phyloP scores from a whole-genome alignment of 1,140 invertebrate species.

The Tachypleus tridentatus region DNA sequence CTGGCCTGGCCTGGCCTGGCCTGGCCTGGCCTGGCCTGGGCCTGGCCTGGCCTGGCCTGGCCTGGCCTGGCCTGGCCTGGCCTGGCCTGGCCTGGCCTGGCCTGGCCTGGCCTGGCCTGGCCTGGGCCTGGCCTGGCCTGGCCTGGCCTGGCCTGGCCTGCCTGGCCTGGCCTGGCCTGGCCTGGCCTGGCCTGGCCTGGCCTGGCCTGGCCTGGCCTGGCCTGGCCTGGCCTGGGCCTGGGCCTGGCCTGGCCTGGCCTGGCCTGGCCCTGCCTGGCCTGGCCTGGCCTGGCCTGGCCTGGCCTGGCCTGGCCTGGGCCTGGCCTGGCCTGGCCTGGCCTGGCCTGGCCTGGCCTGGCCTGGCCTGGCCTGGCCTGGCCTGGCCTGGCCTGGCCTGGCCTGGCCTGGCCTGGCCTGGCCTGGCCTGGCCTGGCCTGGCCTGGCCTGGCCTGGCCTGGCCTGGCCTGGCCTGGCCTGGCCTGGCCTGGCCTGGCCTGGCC shows the following conservation, averaged over 20 bases:
- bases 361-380: constrained; percentile 26
- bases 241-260: constrained; percentile 20
- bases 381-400: constrained; percentile 24
- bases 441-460: constrained; percentile 21
- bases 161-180: too few species aligned
- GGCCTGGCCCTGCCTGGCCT: too few species aligned
- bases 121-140: constrained; percentile 24
- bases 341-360: constrained; percentile 26
- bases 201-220: constrained; percentile 22
- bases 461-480: constrained; percentile 26
- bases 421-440: constrained; percentile 17
- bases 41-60: constrained; percentile 25
- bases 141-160: constrained; percentile 21
- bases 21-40: constrained; percentile 24
- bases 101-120: constrained; percentile 25
- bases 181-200: constrained; percentile 23
- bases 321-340: constrained; percentile 23
- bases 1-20: constrained; percentile 22
- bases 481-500: constrained; percentile 22
- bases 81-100: constrained; percentile 21
- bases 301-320: constrained; percentile 24
- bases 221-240: constrained; percentile 24
- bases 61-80: constrained; percentile 22
- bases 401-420: constrained; percentile 21
- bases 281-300: constrained; percentile 22